These are phyloP conservation scores for Opisthograptis luteolata DNA, from an alignment of 2,888 invertebrate genomes.

Conservation along the genomic window DNA sequence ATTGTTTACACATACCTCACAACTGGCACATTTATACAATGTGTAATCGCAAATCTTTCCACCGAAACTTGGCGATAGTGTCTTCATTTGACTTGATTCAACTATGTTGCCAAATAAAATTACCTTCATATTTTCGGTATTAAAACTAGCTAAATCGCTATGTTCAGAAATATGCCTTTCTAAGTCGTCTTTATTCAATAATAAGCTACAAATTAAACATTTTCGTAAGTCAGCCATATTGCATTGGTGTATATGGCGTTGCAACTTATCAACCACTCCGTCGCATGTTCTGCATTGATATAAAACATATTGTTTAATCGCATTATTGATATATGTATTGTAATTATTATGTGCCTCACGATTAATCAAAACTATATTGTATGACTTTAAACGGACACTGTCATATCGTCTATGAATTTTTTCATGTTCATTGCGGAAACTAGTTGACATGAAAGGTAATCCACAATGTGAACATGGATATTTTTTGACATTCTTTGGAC, in stretches of 20 bases:
- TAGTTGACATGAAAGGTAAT: conserved; percentile 50
- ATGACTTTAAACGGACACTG: conserved; percentile 43
- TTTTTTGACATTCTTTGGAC: conserved; percentile 44
- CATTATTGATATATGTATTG: conserved; percentile 45
- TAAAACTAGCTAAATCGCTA: conserved; percentile 49
- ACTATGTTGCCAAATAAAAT: conserved; percentile 54
- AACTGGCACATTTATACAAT: conserved; percentile 60
- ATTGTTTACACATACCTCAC: conserved; percentile 53
- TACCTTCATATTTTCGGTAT: conserved; percentile 55
- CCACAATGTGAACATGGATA: conserved; percentile 58
- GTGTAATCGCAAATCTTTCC: conserved; percentile 61
- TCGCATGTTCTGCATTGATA: conserved; percentile 67
- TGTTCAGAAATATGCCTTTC: conserved; percentile 57
- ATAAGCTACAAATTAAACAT: conserved; percentile 59
- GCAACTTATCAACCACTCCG: conserved; percentile 51
- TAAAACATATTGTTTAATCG: conserved; percentile 48
- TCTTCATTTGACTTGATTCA: conserved; percentile 10
- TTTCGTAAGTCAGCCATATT: conserved; percentile 42
- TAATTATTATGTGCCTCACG: conserved; percentile 46
- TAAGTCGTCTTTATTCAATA: conserved; percentile 48
- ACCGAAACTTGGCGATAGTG: conserved; percentile 42
- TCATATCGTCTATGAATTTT: conserved; percentile 47
- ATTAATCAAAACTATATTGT: conserved; percentile 61
- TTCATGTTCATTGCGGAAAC: conserved; percentile 51
- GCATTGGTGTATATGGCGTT: conserved; percentile 49